Evolutionary conservation across 2,888 invertebrate species (phyloP).

Genomic region (Mesorhabditis spiculigera): DNA sequence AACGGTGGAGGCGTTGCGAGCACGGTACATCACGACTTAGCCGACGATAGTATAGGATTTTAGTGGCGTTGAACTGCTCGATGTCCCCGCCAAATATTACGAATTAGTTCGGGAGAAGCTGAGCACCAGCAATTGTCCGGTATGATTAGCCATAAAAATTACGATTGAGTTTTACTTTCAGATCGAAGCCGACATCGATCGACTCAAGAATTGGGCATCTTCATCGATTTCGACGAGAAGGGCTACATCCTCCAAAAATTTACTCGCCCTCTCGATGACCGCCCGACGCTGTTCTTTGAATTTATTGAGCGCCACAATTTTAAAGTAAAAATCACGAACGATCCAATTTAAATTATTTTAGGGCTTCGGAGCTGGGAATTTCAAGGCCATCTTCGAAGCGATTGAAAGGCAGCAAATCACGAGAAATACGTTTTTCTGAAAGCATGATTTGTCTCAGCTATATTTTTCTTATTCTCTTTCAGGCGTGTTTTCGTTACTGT

Average conservation of each 20-base stretch:
- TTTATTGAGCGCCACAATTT: constrained; percentile 93
- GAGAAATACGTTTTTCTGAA: constrained; percentile 82
- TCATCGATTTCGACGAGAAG: constrained; percentile 94
- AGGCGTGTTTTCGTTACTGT: too few relatives aligned
- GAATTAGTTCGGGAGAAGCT: constrained; percentile 71
- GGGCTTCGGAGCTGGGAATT: constrained; percentile 99
- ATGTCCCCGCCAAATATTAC: constrained; percentile 87
- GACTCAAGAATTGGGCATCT: constrained; percentile 79
- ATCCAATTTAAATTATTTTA: constrained; percentile 59
- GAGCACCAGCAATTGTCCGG: not conserved
- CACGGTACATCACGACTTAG: not conserved
- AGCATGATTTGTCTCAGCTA: constrained; percentile 16
- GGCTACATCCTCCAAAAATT: constrained; percentile 84
- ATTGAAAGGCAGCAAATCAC: constrained; percentile 90
- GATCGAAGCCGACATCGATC: constrained; percentile 52
- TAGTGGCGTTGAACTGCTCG: constrained; percentile 79
- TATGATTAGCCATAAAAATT: not conserved
- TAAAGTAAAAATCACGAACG: constrained; percentile 44
- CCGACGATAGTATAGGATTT: not conserved
- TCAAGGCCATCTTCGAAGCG: constrained; percentile 94
- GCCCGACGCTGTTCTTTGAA: constrained; percentile 93
- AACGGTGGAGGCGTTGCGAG: constrained; percentile 66
- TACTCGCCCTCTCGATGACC: constrained; percentile 85
- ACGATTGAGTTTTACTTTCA: constrained; percentile 5
- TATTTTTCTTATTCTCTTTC: too few relatives aligned